Percentiles rank a stretch among this genome's conserved stretches.
Evolutionary conservation across 2,113 vertebrate species (phyloP).

Genomic region (Rhinogobius similis): DNA sequence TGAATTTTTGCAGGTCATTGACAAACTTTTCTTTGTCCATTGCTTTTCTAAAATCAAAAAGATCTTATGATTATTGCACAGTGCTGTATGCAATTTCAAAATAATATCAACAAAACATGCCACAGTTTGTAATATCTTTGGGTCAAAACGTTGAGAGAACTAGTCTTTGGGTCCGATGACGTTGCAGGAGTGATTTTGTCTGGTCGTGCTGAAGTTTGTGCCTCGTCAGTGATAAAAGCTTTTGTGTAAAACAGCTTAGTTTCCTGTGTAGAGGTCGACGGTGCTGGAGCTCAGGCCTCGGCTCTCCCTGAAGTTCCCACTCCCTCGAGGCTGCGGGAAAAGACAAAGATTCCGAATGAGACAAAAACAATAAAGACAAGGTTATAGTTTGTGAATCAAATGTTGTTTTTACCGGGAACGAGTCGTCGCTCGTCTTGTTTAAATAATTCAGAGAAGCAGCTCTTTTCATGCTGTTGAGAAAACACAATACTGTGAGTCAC

Average conservation of each 20-base stretch:
- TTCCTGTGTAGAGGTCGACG: constrained; percentile 73
- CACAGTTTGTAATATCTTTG: background rate
- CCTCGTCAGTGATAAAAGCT: too few relatives aligned
- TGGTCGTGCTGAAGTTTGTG: background rate
- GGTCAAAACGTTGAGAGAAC: background rate
- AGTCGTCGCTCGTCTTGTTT: constrained; percentile 85
- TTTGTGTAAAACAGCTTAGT: constrained; percentile 44
- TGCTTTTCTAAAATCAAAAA: too few relatives aligned
- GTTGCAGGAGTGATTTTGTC: background rate
- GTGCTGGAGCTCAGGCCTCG: constrained; percentile 82
- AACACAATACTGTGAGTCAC: too few relatives aligned
- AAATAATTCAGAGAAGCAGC: constrained; percentile 92
- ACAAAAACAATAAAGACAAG: too few relatives aligned
- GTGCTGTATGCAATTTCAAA: background rate
- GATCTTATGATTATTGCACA: background rate
- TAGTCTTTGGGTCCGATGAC: background rate
- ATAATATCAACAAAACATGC: background rate
- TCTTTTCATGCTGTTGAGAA: constrained; percentile 88
- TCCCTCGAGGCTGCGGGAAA: constrained; percentile 51
- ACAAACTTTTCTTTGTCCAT: too few relatives aligned
- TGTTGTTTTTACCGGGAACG: constrained; percentile 84
- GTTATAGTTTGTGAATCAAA: background rate
- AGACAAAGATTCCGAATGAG: constrained; percentile 1
- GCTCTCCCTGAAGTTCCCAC: constrained; percentile 62
- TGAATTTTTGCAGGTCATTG: too few relatives aligned